Conservation (phyloP, 2,888 invertebrate genomes). For the Lamellibrachia columna region DNA sequence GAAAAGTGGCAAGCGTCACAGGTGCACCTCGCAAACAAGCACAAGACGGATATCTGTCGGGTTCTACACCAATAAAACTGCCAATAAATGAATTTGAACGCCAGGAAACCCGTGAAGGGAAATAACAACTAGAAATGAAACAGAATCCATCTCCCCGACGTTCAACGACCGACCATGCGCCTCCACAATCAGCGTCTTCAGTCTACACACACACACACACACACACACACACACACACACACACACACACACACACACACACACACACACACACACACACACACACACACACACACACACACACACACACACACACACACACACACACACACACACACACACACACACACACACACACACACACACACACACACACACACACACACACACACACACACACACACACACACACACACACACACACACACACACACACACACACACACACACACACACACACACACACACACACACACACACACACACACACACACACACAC, state of each 20-base stretch:
- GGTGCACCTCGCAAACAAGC: too few species aligned
- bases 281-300: slow-evolving; percentile 28
- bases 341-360: slow-evolving; percentile 23
- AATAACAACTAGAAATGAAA: too few species aligned
- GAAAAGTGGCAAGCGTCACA: too few species aligned
- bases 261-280: slow-evolving; percentile 28
- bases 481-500: slow-evolving; percentile 23
- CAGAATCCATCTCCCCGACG: too few species aligned
- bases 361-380: slow-evolving; percentile 21
- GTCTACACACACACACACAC: too few species aligned
- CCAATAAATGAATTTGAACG: too few species aligned
- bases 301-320: slow-evolving; percentile 28
- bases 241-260: slow-evolving; percentile 17
- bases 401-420: slow-evolving; percentile 23
- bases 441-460: slow-evolving; percentile 22
- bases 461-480: slow-evolving; percentile 21
- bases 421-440: slow-evolving; percentile 22
- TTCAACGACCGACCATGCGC: too few species aligned
- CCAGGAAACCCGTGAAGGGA: too few species aligned
- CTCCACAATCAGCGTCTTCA: too few species aligned
- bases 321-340: slow-evolving; percentile 26
- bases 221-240: too few species aligned
- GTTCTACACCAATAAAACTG: too few species aligned
- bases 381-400: slow-evolving; percentile 23
- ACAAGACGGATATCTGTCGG: too few species aligned